phyloP scores from a whole-genome alignment of 1,140 invertebrate genomes.

The Oryctes rhinoceros region DNA sequence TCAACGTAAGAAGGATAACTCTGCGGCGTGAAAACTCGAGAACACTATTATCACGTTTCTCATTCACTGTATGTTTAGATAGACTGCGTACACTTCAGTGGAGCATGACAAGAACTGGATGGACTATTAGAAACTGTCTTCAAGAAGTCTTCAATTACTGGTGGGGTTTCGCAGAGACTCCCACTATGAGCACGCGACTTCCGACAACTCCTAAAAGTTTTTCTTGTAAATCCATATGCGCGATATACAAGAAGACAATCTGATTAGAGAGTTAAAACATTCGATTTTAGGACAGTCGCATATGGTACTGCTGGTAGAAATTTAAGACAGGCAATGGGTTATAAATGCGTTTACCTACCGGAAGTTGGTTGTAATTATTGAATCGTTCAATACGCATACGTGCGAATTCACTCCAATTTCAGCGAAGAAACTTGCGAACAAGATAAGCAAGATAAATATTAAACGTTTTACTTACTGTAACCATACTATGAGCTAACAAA shows the following conservation, averaged over 20 bases:
- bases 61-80: neutral
- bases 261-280: slow-evolving; percentile 3
- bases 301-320: slow-evolving; percentile 9
- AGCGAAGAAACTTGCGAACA: too few species aligned
- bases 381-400: neutral
- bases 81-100: slow-evolving; percentile 7
- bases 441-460: too few species aligned
- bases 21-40: too few species aligned
- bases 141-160: slow-evolving; percentile 26
- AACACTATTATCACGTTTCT: neutral
- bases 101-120: slow-evolving; percentile 35
- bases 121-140: slow-evolving; percentile 25
- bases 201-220: neutral
- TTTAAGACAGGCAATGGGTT: neutral
- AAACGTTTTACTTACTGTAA: too few species aligned
- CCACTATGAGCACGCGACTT: slow-evolving; percentile 25
- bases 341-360: neutral
- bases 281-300: neutral
- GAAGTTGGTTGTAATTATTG: neutral
- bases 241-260: neutral
- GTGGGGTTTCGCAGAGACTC: neutral
- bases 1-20: too few species aligned
- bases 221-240: neutral
- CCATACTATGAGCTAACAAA: too few species aligned
- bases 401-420: too few species aligned